phyloP scores from a whole-genome alignment of 1,140 invertebrate species.

The Phocides pigmalion region DNA sequence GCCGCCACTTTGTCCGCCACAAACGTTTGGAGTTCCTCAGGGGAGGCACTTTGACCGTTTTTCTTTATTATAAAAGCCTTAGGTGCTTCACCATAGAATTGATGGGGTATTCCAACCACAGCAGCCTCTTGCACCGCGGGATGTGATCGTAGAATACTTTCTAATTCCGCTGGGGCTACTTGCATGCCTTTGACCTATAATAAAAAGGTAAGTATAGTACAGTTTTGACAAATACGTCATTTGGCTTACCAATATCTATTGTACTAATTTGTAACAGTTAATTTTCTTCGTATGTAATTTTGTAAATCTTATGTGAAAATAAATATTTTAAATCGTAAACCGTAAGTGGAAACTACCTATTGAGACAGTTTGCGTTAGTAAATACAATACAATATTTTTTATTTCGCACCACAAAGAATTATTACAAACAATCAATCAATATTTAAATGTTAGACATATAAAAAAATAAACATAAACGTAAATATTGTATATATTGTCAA shows the following conservation, averaged over 20 bases:
- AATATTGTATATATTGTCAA: no score
- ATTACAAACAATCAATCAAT: no score
- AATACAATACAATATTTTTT: no score
- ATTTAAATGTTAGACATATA: no score
- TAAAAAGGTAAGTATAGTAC: background rate
- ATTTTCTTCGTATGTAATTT: no score
- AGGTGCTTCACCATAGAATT: conserved; percentile 91
- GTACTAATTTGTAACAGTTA: no score
- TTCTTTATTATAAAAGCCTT: conserved; percentile 88
- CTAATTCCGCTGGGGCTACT: conserved; percentile 95
- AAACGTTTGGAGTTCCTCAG: conserved; percentile 85
- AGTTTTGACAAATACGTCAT: background rate
- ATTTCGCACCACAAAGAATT: no score
- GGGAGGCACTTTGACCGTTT: conserved; percentile 64
- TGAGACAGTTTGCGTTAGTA: no score
- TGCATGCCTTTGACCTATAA: conserved; percentile 86
- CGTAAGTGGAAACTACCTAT: no score
- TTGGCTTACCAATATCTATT: background rate
- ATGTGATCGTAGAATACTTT: conserved; percentile 91
- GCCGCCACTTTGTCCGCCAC: conserved; percentile 87
- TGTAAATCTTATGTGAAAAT: no score
- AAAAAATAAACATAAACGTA: no score
- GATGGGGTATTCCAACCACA: conserved; percentile 93
- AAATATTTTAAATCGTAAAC: no score
- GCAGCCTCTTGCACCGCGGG: conserved; percentile 91